Evolutionary conservation across 2,888 invertebrate species (phyloP).

Genomic region (Globia sparganii): DNA sequence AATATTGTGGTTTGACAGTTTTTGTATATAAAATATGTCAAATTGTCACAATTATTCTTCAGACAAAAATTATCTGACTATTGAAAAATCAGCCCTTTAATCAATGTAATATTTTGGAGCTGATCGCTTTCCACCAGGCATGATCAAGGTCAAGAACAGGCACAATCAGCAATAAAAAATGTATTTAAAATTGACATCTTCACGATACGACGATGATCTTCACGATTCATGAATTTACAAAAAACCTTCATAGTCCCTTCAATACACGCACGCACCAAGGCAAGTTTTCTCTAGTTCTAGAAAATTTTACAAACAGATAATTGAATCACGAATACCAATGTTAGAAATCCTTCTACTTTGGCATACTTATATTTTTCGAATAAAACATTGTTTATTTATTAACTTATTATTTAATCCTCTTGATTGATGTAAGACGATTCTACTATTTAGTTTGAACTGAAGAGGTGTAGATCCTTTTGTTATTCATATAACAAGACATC

Average conservation of each 20-base stretch:
- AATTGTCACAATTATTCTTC: too few relatives aligned
- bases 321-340: background rate
- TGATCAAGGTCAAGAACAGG: too few relatives aligned
- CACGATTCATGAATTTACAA: background rate
- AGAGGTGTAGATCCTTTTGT: background rate
- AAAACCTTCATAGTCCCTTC: background rate
- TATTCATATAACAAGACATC: background rate
- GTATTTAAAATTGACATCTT: too few relatives aligned
- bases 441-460: background rate
- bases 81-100: too few relatives aligned
- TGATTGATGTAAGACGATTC: background rate
- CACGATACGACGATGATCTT: too few relatives aligned
- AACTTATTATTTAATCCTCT: background rate
- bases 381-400: background rate
- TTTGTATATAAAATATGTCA: too few relatives aligned
- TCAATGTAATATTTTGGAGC: background rate
- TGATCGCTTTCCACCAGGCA: too few relatives aligned
- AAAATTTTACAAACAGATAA: background rate
- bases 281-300: background rate
- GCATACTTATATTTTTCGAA: background rate
- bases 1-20: too few relatives aligned
- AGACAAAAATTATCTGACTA: too few relatives aligned
- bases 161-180: too few relatives aligned
- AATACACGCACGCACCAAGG: background rate
- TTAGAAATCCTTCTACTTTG: background rate